Evolutionary conservation across 2,888 invertebrate genomes (phyloP).

Genomic region (Neria commutata): DNA sequence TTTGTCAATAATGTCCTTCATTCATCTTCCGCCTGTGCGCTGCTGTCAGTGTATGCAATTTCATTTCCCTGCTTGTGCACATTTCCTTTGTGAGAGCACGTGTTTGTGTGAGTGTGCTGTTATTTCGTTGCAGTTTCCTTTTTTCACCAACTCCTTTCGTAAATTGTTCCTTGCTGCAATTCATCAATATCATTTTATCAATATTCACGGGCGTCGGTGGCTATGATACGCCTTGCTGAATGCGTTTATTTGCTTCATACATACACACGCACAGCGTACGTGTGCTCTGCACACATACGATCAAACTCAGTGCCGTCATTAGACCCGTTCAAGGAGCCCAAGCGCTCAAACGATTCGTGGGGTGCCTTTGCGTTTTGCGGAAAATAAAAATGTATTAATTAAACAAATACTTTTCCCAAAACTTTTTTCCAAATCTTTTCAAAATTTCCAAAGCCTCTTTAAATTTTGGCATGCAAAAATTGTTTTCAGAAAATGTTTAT

Average conservation of each 20-base stretch:
- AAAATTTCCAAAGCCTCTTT: too few relatives aligned
- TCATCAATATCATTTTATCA: constrained; percentile 60
- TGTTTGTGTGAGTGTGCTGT: neutral
- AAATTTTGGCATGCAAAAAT: too few relatives aligned
- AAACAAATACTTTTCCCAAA: too few relatives aligned
- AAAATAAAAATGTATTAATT: too few relatives aligned
- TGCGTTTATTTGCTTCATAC: constrained; percentile 20
- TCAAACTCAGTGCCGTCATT: too few relatives aligned
- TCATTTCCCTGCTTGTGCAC: neutral
- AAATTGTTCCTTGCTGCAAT: constrained; percentile 43
- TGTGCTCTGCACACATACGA: constrained; percentile 10
- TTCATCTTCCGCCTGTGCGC: constrained; percentile 25
- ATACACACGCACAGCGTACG: neutral
- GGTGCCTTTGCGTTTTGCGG: too few relatives aligned
- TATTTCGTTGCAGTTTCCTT: constrained; percentile 30
- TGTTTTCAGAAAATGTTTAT: too few relatives aligned
- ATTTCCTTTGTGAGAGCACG: neutral
- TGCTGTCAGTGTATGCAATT: neutral
- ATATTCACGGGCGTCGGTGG: constrained; percentile 57
- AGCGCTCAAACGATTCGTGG: too few relatives aligned
- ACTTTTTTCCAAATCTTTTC: too few relatives aligned
- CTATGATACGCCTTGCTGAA: neutral
- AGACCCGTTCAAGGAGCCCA: too few relatives aligned
- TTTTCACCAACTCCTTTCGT: constrained; percentile 37
- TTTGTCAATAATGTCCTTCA: constrained; percentile 34